A percentile compares a stretch with the other conserved stretches of the same genome.
Evolutionary conservation across 2,888 invertebrate genomes (phyloP).

Genomic region (Calliopum simillimum): DNA sequence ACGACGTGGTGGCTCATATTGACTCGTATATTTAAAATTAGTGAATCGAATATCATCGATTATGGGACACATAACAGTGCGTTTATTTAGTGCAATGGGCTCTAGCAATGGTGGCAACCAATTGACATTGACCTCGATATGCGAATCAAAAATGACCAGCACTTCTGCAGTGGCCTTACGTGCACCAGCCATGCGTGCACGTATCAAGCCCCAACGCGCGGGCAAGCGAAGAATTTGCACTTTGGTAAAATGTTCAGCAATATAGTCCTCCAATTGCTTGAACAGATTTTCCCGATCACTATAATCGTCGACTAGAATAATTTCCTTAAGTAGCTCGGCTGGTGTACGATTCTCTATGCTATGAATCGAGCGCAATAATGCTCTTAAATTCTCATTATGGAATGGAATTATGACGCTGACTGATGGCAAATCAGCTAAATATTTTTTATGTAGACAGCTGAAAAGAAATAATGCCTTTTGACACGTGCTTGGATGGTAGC

Average conservation of each 20-base stretch:
- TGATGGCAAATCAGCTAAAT: conserved; percentile 70
- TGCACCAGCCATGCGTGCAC: conserved; percentile 89
- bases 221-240: conserved; percentile 81
- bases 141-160: conserved; percentile 90
- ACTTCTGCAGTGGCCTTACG: conserved; percentile 81
- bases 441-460: conserved; percentile 60
- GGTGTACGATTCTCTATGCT: conserved; percentile 90
- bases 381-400: conserved; percentile 93
- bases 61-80: conserved; percentile 93
- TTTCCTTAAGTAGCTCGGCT: conserved; percentile 83
- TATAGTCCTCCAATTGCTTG: conserved; percentile 79
- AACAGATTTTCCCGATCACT: conserved; percentile 83
- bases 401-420: conserved; percentile 93
- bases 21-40: conserved; percentile 91
- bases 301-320: conserved; percentile 89
- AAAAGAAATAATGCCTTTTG: too few relatives aligned
- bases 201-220: conserved; percentile 85
- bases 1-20: conserved; percentile 89
- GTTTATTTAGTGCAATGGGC: conserved; percentile 87
- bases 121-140: conserved; percentile 91
- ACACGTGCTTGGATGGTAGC: too few relatives aligned
- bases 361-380: conserved; percentile 82
- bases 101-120: conserved; percentile 93
- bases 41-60: conserved; percentile 94
- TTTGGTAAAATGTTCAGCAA: conserved; percentile 74